Base-by-base conservation (phyloP, 37 sponge, comb jelly and placozoan genomes). In the Diacarnus erythraeanus region DNA sequence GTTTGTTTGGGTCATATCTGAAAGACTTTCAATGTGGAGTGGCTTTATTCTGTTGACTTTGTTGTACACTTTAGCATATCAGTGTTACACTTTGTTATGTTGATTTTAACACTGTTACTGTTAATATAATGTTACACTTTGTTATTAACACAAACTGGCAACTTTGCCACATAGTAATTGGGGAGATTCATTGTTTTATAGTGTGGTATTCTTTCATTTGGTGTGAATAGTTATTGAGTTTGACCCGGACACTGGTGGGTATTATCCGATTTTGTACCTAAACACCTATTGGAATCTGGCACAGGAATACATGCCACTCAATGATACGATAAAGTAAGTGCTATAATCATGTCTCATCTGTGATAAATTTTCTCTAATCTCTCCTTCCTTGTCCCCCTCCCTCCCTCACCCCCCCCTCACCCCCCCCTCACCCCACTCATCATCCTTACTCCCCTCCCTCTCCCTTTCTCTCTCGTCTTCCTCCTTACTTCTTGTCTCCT, bases 281-380 rank as follows among this genome's bases (percentile, higher is more conserved):
- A 96, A 96, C 79, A 92, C 93, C 71, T 98, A 94, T 80, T 98
- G 99, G 99, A 96, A 98, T 54, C 84, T 98, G 47, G 86, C 84
- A 31, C 82, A 85, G 70, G 99, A 98, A 70, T 91, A 96, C 77
- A 80, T 87, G 77, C 99, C 99, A 10, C 59, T 98, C 68, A 98
- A 98, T 77, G 84, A 91, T 56, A 94, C 99, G 43, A 86, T 85
- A 54, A 79, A 78, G 94, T 92, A 51, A 84, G 95, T 15, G 5
- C 37, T 34, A 9, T 9, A 17, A 39, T 40, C n/a, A 15, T 18
- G 26, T 2, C 26, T 2, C 9, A 23, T 15, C 64, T 61, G 25
- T 6, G 6, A 27, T n/a, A n/a, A n/a, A n/a, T n/a, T n/a, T n/a
- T n/a, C n/a, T n/a, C 20, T 76, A 29, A 18, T 57, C 59, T 75